Conservation (phyloP, 2,113 vertebrate species). For the Typhlomys cinereus region DNA sequence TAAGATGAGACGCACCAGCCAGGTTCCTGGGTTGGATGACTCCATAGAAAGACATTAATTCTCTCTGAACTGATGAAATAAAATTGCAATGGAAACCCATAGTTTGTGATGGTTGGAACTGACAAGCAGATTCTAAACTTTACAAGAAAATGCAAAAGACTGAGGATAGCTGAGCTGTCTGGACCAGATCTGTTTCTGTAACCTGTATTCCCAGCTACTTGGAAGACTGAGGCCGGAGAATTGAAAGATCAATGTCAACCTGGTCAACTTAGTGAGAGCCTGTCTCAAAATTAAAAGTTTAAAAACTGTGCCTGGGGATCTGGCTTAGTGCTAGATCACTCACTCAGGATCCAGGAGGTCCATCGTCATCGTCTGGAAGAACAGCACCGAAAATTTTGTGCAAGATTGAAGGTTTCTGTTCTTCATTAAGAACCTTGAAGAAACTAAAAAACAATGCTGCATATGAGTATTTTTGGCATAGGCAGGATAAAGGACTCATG, state of each 20-base stretch:
- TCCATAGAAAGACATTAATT: neutral
- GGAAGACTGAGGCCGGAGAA: neutral
- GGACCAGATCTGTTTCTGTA: neutral
- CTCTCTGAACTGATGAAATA: neutral
- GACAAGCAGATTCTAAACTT: slow-evolving; percentile 26
- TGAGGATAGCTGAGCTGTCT: neutral
- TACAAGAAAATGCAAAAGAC: neutral
- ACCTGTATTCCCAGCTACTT: neutral
- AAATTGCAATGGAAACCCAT: slow-evolving; percentile 5
- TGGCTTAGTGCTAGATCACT: neutral
- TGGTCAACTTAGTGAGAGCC: neutral
- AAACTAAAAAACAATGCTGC: neutral
- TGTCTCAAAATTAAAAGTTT: neutral
- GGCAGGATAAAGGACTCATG: neutral
- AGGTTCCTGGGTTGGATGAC: neutral
- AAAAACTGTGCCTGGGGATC: neutral
- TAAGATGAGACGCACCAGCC: neutral
- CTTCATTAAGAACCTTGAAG: neutral
- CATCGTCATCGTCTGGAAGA: neutral
- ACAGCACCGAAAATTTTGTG: neutral
- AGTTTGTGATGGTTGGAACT: neutral
- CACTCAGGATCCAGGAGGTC: neutral
- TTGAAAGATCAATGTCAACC: neutral
- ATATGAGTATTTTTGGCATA: neutral
- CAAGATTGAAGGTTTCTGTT: neutral